Evolutionary conservation across 2,888 invertebrate species (phyloP), one percentile per base, ranked within the genome.

Genomic region (Stomorhina lunata): DNA sequence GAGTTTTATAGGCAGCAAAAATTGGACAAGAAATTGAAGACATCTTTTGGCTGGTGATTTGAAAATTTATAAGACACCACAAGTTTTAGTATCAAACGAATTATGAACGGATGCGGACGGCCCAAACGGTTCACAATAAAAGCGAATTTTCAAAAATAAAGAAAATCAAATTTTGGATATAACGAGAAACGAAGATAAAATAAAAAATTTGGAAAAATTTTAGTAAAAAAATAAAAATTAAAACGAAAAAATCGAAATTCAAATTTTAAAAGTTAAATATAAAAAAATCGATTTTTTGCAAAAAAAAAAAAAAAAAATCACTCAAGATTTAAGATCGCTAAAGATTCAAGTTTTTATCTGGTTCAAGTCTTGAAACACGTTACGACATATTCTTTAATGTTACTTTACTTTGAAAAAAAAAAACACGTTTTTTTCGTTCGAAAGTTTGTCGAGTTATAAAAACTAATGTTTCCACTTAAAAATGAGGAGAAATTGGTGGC

Each of bases 101-200:
- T 81, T 81, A 84, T 85, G 84, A 85, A 84, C 86, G 86, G 85
- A 86, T 85, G 79, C 86, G 87, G 86, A 87, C 86, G 86, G 84
- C 68, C 76, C 83, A 78, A 73, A 72, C 81, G 83, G 63, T 66
- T 59, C 50, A 75, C 45, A 45, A 65, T 45, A 45, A 73, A 72
- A 61, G n/a, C 53, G 66, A 55, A 5, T 61, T 45, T 20, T 29
- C 10, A 53, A n/a, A 68, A 57, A 57, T 17, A 17, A 25, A 53
- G 15, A 25, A 66, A 48, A 55, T 43, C 4, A 9, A 32, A 68
- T 15, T 68, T 68, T 17, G 37, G 12, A 61, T 27, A 77, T 73
- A 78, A 75, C 71, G 32, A 57, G 65, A 79, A 80, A 81, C 59
- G 50, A 55, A 72, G 57, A 61, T 7, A 1, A 2, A 37, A 45